These are phyloP conservation scores for Drosophila kohkoa DNA, from an alignment of 1,140 invertebrate genomes.

Conservation along the genomic window DNA sequence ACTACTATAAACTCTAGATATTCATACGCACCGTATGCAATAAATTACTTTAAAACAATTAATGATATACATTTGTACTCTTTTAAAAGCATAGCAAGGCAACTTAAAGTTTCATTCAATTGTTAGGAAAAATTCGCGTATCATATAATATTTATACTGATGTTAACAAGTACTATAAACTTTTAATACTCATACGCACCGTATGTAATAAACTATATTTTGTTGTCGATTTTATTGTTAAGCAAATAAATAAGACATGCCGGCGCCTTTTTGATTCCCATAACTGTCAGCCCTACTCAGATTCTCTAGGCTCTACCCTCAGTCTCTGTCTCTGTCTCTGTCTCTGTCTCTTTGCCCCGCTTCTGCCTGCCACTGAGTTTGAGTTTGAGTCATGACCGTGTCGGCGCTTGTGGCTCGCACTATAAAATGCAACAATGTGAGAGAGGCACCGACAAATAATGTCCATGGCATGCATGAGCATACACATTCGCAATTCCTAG, in stretches of 20 bases:
- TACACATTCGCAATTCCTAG: conserved; percentile 19
- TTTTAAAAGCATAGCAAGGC: background rate
- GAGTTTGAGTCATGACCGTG: conserved; percentile 5
- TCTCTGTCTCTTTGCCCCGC: background rate
- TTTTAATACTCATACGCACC: conserved; percentile 44
- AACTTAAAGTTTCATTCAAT: background rate
- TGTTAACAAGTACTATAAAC: conserved; percentile 3
- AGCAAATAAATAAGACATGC: conserved; percentile 43
- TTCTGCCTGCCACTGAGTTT: background rate
- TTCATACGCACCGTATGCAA: conserved; percentile 40
- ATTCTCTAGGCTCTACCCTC: background rate
- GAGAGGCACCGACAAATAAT: conserved; percentile 34
- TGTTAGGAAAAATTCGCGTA: background rate
- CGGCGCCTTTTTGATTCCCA: conserved; percentile 32
- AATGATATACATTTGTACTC: too few species aligned
- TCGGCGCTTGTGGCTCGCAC: conserved; percentile 11
- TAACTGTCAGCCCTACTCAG: background rate
- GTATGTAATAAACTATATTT: conserved; percentile 36
- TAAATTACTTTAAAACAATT: conserved; percentile 14
- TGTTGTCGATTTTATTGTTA: conserved; percentile 46
- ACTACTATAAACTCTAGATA: conserved; percentile 4
- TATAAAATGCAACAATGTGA: conserved; percentile 62
- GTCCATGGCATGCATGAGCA: conserved; percentile 38
- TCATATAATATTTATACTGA: background rate
- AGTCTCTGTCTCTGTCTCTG: too few species aligned